Evolutionary conservation across 2,888 invertebrate species (phyloP).

Genomic region (Agrotis exclamationis): DNA sequence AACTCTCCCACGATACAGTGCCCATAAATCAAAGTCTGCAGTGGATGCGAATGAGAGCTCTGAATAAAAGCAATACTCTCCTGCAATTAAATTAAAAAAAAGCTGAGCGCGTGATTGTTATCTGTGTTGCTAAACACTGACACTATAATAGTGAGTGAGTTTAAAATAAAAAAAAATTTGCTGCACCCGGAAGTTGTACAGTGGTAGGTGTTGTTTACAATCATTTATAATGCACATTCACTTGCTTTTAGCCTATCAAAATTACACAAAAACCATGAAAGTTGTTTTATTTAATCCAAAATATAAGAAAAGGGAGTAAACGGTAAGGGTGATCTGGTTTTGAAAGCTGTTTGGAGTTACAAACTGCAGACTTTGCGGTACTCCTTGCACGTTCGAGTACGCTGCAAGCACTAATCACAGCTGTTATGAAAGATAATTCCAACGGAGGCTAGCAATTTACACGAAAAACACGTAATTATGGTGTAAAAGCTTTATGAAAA

Average conservation of each 20-base stretch:
- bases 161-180: too few relatives aligned
- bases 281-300: not conserved
- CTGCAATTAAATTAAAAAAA: conserved; percentile 4
- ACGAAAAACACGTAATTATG: conserved; percentile 57
- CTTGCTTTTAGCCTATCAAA: too few relatives aligned
- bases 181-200: too few relatives aligned
- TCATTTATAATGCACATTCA: too few relatives aligned
- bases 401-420: conserved; percentile 59
- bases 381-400: conserved; percentile 51
- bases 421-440: conserved; percentile 59
- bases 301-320: conserved; percentile 30
- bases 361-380: conserved; percentile 45
- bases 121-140: not conserved
- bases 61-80: not conserved
- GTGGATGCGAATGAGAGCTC: not conserved
- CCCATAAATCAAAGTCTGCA: not conserved
- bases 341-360: conserved; percentile 54
- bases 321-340: conserved; percentile 56
- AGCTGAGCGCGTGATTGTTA: not conserved
- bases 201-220: too few relatives aligned
- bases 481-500: conserved; percentile 55
- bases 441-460: conserved; percentile 58
- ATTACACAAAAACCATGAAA: conserved; percentile 1
- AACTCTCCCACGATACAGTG: conserved; percentile 5
- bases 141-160: too few relatives aligned